Evolutionary conservation across 2,888 invertebrate genomes (phyloP).

Genomic region (Oscheius onirici): DNA sequence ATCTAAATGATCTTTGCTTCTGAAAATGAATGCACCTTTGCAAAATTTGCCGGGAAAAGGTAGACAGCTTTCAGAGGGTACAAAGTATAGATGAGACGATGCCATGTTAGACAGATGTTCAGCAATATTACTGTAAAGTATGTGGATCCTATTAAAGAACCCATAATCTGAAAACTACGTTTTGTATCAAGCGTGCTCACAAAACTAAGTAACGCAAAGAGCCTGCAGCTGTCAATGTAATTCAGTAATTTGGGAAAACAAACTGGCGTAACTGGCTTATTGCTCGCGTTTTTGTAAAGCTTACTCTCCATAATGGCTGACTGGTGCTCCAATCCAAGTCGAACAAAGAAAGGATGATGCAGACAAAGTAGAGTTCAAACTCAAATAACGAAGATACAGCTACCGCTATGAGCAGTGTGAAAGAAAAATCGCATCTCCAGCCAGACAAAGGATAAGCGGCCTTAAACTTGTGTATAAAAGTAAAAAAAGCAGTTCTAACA

Average conservation of each 20-base stretch:
- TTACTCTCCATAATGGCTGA: background rate
- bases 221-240: too few species aligned
- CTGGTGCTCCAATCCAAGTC: background rate
- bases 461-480: background rate
- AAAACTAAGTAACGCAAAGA: too few species aligned
- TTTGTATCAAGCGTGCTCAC: too few species aligned
- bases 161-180: background rate
- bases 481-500: background rate
- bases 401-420: background rate
- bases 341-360: background rate
- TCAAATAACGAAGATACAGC: background rate
- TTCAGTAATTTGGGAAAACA: background rate
- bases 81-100: background rate
- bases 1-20: background rate
- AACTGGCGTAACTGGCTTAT: background rate
- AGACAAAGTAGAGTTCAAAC: background rate
- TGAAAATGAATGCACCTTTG: background rate
- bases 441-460: background rate
- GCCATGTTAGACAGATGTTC: background rate
- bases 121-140: background rate
- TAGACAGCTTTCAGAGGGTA: background rate
- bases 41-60: background rate
- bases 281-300: background rate
- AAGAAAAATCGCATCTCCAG: slow-evolving; percentile 4
- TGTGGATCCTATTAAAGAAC: background rate